A percentile compares a stretch with the other conserved stretches of the same genome.
Conservation (phyloP, 2,797 vertebrate species). For the Pseudochirops cupreus region DNA sequence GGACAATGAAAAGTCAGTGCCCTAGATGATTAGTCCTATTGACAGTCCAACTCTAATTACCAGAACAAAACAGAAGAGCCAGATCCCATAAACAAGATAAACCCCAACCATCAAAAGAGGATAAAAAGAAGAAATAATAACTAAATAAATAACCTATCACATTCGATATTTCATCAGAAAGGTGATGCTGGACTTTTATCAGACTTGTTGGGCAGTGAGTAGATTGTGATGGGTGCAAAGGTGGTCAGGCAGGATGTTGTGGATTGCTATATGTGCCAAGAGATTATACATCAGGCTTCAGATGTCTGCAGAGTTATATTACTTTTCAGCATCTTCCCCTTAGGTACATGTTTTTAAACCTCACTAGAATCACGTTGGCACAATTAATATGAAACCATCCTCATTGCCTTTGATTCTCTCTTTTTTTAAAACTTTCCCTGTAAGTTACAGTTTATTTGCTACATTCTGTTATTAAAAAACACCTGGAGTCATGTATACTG, state of each 20-base stretch:
- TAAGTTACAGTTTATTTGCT: background rate
- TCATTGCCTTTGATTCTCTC: slow-evolving; percentile 10
- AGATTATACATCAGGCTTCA: background rate
- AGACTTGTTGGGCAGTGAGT: background rate
- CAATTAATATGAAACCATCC: background rate
- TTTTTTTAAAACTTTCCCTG: background rate
- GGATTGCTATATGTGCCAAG: background rate
- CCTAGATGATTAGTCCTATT: slow-evolving; percentile 25
- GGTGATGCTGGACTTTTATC: background rate
- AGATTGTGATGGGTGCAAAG: background rate
- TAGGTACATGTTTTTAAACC: background rate
- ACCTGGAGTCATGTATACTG: slow-evolving; percentile 39
- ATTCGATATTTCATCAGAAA: background rate
- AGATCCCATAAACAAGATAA: slow-evolving; percentile 18
- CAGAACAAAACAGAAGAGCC: slow-evolving; percentile 9
- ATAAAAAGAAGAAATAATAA: background rate
- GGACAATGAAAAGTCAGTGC: slow-evolving; percentile 62
- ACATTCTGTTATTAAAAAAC: slow-evolving; percentile 12
- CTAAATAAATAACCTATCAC: background rate
- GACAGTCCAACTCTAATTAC: slow-evolving; percentile 29
- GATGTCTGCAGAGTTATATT: background rate
- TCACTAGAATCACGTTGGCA: background rate
- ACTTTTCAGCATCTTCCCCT: slow-evolving; percentile 8
- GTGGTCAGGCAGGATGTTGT: background rate
- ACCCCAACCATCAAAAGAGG: slow-evolving; percentile 12